Evolutionary conservation across 2,113 vertebrate species (phyloP), one percentile per base, ranked within the genome.

Genomic region (Uria lomvia): DNA sequence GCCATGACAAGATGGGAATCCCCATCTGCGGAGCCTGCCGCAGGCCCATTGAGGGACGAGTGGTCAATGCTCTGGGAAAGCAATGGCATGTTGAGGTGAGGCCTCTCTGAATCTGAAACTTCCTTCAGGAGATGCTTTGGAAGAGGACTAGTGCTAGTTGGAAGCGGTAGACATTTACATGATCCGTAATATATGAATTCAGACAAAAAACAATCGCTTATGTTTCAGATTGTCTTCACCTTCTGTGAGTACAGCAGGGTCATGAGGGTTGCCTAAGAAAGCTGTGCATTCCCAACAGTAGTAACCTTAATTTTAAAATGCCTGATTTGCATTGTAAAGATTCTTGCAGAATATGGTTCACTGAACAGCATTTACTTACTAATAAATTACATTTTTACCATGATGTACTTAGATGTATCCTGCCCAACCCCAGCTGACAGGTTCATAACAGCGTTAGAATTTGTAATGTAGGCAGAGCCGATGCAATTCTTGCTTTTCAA

Each of bases 31-130:
- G 98, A 5, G 98, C 98, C 29, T 98, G 98, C 66, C 98, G 98
- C 71, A 66, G 98, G 86, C 98, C 98, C 80, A 98, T 98, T 1
- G 98, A 98, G 84, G 98, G 98, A 6, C 96, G 98, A 1, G 98
- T 98, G 70, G 98, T 98, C 89, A 98, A 98, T 2, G 98, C 98
- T 0, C 50, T 98, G 92, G 98, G 98, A 13, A 98, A 98, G 82
- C 98, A 98, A 4, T 98, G 98, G 98, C 98, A 98, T 0, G 98
- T 98, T 22, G 98, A 98, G 98, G 98, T 98, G 76, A 97, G 98
- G 27, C 70, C 55, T 42, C 67, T 67, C 53, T 56, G 49, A 8
- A 2, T 6, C 42, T 56, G 26, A 15, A 29, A 22, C 34, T 38
- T 52, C 45, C 50, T 73, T 36, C 43, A 7, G 9, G 50, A 80